A percentile compares a stretch with the other conserved stretches of the same genome.
phyloP scores from a whole-genome alignment of 2,797 vertebrate species.

The Sternarchorhynchus goeldii region DNA sequence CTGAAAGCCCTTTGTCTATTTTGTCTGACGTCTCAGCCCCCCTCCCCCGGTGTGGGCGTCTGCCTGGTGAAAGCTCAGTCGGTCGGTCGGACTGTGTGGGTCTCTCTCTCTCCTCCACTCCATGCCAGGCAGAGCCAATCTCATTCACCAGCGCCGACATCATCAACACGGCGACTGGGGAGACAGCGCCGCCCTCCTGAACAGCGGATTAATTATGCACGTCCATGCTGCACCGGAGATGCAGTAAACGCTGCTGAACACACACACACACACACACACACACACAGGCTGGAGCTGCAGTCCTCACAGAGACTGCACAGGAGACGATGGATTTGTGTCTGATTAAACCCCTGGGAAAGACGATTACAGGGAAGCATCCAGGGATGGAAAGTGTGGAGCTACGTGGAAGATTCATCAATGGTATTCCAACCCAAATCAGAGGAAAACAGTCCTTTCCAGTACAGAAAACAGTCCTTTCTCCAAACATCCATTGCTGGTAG shows the following conservation, averaged over 20 bases:
- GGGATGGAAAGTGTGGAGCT: constrained; percentile 5
- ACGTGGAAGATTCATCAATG: neutral
- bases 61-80: neutral
- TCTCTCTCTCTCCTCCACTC: neutral
- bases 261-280: too few species aligned
- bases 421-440: constrained; percentile 8
- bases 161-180: neutral
- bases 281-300: too few species aligned
- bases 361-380: constrained; percentile 22
- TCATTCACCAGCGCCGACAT: neutral
- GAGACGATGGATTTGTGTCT: constrained; percentile 19
- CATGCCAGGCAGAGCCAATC: too few species aligned
- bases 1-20: too few species aligned
- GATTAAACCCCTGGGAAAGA: constrained; percentile 19
- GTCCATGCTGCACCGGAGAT: neutral
- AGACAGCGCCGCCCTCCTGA: neutral
- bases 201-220: neutral
- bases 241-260: too few species aligned
- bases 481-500: too few species aligned
- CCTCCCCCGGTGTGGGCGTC: neutral
- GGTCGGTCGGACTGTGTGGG: neutral
- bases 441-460: constrained; percentile 15
- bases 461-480: neutral
- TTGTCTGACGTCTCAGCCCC: neutral
- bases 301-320: neutral